phyloP scores from a whole-genome alignment of 2,888 invertebrate genomes.

The Abrostola tripartita region DNA sequence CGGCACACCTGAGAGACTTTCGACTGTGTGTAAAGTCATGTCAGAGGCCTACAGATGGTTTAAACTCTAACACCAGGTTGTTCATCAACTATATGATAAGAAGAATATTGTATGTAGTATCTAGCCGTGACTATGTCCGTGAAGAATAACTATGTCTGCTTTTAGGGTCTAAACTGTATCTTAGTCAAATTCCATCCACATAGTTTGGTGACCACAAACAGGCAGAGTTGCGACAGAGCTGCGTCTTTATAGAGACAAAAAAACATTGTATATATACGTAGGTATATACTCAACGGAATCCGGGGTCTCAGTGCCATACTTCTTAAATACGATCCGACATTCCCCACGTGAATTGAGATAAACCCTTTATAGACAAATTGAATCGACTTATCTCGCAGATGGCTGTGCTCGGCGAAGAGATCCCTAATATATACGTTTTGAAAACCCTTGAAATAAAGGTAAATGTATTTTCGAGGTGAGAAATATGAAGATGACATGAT shows the following conservation, averaged over 20 bases:
- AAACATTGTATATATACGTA: neutral
- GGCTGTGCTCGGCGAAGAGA: slow-evolving; percentile 30
- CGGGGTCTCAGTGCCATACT: slow-evolving; percentile 21
- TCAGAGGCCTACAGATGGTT: no score
- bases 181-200: no score
- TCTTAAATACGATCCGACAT: slow-evolving; percentile 37
- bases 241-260: neutral
- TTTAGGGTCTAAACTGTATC: no score
- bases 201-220: no score
- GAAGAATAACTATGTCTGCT: no score
- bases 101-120: no score
- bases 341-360: slow-evolving; percentile 34
- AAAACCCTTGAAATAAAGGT: slow-evolving; percentile 11
- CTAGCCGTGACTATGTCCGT: no score
- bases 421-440: slow-evolving; percentile 23
- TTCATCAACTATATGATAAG: no score
- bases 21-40: no score
- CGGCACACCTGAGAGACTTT: no score
- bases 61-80: no score
- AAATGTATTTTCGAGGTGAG: neutral
- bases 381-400: slow-evolving; percentile 54
- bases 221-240: no score
- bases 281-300: neutral
- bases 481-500: neutral
- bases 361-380: slow-evolving; percentile 59